A percentile compares a stretch with the other conserved stretches of the same genome.
These are phyloP conservation scores for Leucopsar rothschildi DNA, from an alignment of 2,113 vertebrate species.

Conservation along the genomic window DNA sequence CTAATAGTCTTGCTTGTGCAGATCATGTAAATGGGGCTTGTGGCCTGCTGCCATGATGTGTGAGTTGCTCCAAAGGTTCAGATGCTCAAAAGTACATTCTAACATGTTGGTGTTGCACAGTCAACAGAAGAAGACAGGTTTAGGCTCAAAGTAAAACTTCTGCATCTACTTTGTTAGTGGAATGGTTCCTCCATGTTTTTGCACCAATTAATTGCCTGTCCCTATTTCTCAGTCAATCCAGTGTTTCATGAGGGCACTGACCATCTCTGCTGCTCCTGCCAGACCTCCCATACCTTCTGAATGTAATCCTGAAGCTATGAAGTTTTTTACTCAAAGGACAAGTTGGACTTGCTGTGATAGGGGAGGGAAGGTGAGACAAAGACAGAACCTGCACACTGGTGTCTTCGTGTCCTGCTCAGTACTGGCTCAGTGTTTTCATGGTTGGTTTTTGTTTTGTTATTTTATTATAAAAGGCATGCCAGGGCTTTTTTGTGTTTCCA, in stretches of 20 bases:
- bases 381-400: neutral
- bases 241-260: neutral
- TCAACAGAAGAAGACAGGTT: neutral
- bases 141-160: neutral
- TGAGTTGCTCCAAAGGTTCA: neutral
- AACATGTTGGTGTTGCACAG: rapidly evolving
- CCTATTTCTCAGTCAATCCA: neutral
- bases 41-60: neutral
- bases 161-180: neutral
- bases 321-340: neutral
- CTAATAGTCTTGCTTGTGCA: neutral
- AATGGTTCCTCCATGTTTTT: neutral
- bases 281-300: neutral
- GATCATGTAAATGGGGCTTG: neutral
- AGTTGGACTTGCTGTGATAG: neutral
- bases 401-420: neutral
- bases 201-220: neutral
- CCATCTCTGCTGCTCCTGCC: neutral
- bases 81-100: neutral
- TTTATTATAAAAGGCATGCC: neutral
- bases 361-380: neutral
- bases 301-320: neutral
- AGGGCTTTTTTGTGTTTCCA: neutral
- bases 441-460: neutral
- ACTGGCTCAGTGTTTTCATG: neutral